Conservation (phyloP, 2,113 vertebrate genomes). For the Stegastes partitus region DNA sequence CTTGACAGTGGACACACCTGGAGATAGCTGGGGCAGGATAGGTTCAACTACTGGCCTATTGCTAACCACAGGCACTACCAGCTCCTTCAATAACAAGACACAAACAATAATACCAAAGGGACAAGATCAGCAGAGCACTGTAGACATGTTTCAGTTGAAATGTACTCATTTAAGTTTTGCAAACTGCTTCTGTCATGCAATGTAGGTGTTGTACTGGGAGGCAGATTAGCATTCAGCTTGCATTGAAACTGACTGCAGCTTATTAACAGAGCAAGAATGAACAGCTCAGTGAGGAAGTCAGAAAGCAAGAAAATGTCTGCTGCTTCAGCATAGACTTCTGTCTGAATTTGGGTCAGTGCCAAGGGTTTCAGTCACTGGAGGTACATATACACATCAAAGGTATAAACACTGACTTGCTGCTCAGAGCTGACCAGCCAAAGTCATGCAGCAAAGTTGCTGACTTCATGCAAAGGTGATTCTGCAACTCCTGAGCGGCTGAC, state of each 20-base stretch:
- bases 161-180: conserved; percentile 19
- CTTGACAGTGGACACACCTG: conserved; percentile 90
- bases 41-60: conserved; percentile 87
- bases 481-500: conserved; percentile 15
- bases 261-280: conserved; percentile 27
- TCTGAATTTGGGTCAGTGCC: not conserved
- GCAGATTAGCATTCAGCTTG: conserved; percentile 53
- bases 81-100: conserved; percentile 81
- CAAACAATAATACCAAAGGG: conserved; percentile 49
- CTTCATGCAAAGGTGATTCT: conserved; percentile 72
- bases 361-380: not conserved
- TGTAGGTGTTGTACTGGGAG: conserved; percentile 20
- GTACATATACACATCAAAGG: not conserved
- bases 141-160: conserved; percentile 8
- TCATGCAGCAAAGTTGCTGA: conserved; percentile 67
- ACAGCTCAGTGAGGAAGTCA: conserved; percentile 45
- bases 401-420: conserved; percentile 6
- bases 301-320: conserved; percentile 17
- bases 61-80: conserved; percentile 74
- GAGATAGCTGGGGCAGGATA: conserved; percentile 91
- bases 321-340: not conserved
- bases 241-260: conserved; percentile 39
- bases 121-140: conserved; percentile 40
- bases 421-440: conserved; percentile 33
- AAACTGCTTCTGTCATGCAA: conserved; percentile 55